phyloP scores from a whole-genome alignment of 2,113 vertebrate genomes.

The Toxotes chatareus region DNA sequence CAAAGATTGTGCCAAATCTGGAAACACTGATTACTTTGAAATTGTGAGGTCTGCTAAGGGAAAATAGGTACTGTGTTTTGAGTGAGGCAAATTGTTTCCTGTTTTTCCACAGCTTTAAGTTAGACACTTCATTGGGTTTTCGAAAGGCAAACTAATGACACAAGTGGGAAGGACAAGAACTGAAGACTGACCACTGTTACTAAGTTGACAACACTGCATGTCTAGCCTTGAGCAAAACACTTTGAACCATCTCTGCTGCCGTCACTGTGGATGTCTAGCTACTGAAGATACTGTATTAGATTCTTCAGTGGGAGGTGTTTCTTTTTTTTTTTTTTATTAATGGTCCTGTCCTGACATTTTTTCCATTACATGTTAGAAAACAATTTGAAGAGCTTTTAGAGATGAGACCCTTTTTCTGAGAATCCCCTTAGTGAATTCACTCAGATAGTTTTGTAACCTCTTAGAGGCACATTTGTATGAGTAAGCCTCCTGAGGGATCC shows the following conservation, averaged over 20 bases:
- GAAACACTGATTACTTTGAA: not conserved
- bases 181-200: not conserved
- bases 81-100: not conserved
- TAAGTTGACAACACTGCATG: not conserved
- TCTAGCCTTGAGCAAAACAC: slow-evolving; percentile 1
- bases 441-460: slow-evolving; percentile 50
- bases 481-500: slow-evolving; percentile 49
- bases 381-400: slow-evolving; percentile 52
- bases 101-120: not conserved
- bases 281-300: not conserved
- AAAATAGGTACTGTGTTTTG: not conserved
- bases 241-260: not conserved
- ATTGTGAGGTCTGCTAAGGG: not conserved
- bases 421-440: slow-evolving; percentile 39
- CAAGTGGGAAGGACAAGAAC: not conserved
- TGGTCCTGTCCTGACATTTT: slow-evolving; percentile 22
- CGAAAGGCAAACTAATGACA: not conserved
- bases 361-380: slow-evolving; percentile 54
- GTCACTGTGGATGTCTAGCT: not conserved
- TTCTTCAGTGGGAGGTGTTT: slow-evolving; percentile 6
- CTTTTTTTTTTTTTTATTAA: slow-evolving; percentile 14
- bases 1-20: not conserved
- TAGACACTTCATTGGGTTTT: too few species aligned
- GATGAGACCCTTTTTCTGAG: slow-evolving; percentile 15
- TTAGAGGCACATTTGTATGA: slow-evolving; percentile 52